Evolutionary conservation across 2,113 vertebrate genomes (phyloP).

Genomic region (Phalacrocorax pelagicus): DNA sequence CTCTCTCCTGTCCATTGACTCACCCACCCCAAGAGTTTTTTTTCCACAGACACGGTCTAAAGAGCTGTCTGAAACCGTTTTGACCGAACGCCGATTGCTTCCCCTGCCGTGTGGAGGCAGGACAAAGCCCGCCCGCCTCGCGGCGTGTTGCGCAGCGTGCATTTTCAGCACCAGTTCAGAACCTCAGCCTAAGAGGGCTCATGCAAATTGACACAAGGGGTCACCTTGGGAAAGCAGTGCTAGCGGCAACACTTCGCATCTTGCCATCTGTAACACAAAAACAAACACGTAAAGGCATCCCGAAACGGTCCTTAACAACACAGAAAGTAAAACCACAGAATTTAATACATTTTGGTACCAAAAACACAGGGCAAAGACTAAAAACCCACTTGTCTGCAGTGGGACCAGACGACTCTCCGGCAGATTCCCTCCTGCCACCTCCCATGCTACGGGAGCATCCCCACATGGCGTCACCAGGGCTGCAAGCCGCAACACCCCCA

Average conservation of each 20-base stretch:
- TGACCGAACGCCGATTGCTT: background rate
- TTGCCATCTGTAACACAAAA: background rate
- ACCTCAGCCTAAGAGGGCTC: background rate
- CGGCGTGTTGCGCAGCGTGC: accelerated
- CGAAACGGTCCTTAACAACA: background rate
- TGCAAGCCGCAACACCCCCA: accelerated
- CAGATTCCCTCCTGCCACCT: background rate
- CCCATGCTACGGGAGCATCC: background rate
- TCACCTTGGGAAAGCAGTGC: background rate
- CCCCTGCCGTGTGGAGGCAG: background rate
- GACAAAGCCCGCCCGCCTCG: background rate
- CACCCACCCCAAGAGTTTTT: background rate
- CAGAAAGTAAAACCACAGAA: background rate
- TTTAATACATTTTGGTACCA: background rate
- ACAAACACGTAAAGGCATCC: background rate
- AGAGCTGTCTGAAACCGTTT: background rate
- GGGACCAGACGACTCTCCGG: accelerated
- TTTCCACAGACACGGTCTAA: background rate
- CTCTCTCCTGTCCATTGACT: background rate
- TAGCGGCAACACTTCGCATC: background rate
- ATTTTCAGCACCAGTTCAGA: background rate
- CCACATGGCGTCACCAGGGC: background rate
- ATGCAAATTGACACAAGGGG: background rate
- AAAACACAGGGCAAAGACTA: accelerated
- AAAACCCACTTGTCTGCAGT: background rate